Evolutionary conservation across 2,797 vertebrate genomes (phyloP), one percentile per base, ranked within the genome.

Genomic region (Parambassis ranga): DNA sequence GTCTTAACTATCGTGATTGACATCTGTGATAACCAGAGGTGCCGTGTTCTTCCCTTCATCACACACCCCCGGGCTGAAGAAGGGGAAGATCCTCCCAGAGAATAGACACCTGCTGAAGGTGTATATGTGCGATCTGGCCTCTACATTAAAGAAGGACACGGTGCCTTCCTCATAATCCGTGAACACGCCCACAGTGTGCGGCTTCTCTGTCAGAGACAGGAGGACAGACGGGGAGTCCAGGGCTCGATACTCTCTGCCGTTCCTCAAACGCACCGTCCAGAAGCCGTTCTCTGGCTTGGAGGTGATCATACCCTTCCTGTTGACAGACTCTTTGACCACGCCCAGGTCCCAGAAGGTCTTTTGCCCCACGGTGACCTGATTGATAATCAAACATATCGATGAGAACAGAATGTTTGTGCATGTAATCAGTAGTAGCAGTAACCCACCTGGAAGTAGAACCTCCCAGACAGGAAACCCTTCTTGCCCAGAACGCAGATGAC

Each of bases 291-390:
- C 83, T 0, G 91, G 92, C 14, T 80, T 90, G 60, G 88, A 87
- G 2, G 86, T 90, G 74, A 92, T 89, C 87, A 83, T 82, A 10
- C 93, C 94, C 41, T 94, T 94, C 53, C 93, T 86, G 62, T 84
- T 89, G 16, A 89, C 84, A 0, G 81, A 87, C 58, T 85, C 89
- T 31, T 51, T 90, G 23, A 94, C 93, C 14, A 95, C 73, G 0
- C 94, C 94, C 4, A 95, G 37, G 2, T 94, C 89, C 94, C 94
- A 95, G 52, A 73, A 91, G 23, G 90, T 92, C 57, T 92, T 93
- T 0, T 65, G 35, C 0, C 82, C 84, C 0, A 95, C 91, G 0
- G 75, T 77, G 1, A 95, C 92, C 80, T 94, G 86, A 82, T 24
- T 14, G 4, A 37, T 20, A 38, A 30, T 6, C n/a, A 46, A 35